Evolutionary conservation across 2,113 vertebrate species (phyloP), one percentile per base, ranked within the genome.

Genomic region (Pollachius pollachius): DNA sequence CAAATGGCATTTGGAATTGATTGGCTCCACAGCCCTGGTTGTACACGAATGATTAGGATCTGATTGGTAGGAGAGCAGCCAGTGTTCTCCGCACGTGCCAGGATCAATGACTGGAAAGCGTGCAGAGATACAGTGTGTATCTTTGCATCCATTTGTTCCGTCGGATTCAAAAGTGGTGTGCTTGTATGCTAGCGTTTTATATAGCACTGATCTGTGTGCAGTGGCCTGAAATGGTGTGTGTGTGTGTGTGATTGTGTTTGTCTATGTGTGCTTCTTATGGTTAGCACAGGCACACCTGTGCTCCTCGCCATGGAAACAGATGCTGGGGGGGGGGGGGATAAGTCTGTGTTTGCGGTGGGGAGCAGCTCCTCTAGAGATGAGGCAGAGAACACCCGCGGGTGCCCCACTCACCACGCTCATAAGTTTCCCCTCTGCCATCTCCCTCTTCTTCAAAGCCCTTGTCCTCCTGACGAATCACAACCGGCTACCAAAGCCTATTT

Each of bases 1-100:
- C 72, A 82, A 81, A 80, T 74, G 72, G 76, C 81, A 80, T 78
- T 83, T 79, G 88, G 85, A 87, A 89, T 86, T 87, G 82, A 89
- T 89, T 79, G 80, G 79, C 82, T 78, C 72, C 59, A 75, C 19
- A 21, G 69, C 69, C 72, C 74, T 58, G 75, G 72, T 76, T 83
- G 75, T 76, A 57, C 15, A n/a, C 5, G n/a, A n/a, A 16, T 16
- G 54, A 17, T 79, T 75, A 78, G 83, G 84, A 86, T 86, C 79
- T 83, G 78, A 83, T 77, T 81, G 75, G 80, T 85, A 82, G 76
- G 73, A 75, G 64, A 62, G 68, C 60, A 75, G 67, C 75, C 64
- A 63, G 18, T 74, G 80, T 62, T 3, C 65, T 75, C 77, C 77
- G 72, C 68, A 63, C 1, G 8, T 71, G 79, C 80, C 88, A 83